Percentiles rank a stretch among this genome's conserved stretches.
These are phyloP conservation scores for Elymnias hypermnestra DNA, from an alignment of 1,140 invertebrate genomes.

Conservation along the genomic window DNA sequence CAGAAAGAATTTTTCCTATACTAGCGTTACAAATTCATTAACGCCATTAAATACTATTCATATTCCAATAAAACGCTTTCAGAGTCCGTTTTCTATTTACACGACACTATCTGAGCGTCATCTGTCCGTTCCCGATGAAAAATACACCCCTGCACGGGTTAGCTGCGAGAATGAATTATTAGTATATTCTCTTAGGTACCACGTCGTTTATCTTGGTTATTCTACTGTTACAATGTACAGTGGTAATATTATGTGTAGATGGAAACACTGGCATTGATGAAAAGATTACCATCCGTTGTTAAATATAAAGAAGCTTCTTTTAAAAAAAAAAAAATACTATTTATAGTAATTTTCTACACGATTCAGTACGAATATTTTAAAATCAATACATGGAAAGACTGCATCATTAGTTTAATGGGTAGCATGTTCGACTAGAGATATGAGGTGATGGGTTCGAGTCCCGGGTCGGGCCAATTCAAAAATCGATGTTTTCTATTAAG, in stretches of 20 bases:
- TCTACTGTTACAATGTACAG: background rate
- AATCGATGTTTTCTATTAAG: too few species aligned
- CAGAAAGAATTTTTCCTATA: too few species aligned
- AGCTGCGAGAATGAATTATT: slow-evolving; percentile 16
- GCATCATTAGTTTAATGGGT: too few species aligned
- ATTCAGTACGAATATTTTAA: too few species aligned
- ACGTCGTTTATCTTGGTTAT: slow-evolving; percentile 17
- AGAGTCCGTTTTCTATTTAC: slow-evolving; percentile 20
- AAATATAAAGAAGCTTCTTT: background rate
- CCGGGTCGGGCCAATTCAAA: too few species aligned
- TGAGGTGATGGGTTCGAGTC: too few species aligned
- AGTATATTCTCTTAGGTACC: slow-evolving; percentile 14
- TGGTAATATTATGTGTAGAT: slow-evolving; percentile 7
- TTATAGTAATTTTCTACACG: too few species aligned
- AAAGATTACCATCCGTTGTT: background rate
- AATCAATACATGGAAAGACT: too few species aligned
- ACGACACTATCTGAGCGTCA: slow-evolving; percentile 17
- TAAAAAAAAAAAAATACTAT: background rate
- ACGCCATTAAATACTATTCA: too few species aligned
- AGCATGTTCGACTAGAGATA: too few species aligned
- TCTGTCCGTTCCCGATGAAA: slow-evolving; percentile 17
- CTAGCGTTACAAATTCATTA: too few species aligned
- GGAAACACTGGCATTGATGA: background rate
- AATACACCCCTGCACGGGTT: slow-evolving; percentile 20
- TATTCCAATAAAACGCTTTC: slow-evolving; percentile 17